Conservation (phyloP, 2,113 vertebrate species). For the Solea solea region DNA sequence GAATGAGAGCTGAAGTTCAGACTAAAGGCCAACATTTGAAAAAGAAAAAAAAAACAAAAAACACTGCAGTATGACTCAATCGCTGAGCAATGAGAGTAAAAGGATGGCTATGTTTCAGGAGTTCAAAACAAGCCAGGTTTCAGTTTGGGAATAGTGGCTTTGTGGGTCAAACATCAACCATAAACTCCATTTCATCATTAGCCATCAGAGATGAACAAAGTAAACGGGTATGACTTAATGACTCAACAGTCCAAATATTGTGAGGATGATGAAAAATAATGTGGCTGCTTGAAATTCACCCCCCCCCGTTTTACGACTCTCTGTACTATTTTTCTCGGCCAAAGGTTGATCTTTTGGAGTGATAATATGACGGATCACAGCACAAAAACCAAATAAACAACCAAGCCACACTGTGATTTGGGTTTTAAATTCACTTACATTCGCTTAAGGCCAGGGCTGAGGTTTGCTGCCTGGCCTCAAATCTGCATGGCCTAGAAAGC, state of each 20-base stretch:
- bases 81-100: constrained; percentile 60
- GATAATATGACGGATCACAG: constrained; percentile 49
- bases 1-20: constrained; percentile 57
- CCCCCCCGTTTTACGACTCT: constrained; percentile 19
- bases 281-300: constrained; percentile 1
- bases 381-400: constrained; percentile 71
- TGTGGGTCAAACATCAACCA: constrained; percentile 29
- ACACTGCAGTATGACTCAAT: constrained; percentile 58
- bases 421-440: constrained; percentile 49
- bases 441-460: constrained; percentile 39
- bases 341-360: constrained; percentile 48
- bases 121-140: constrained; percentile 46
- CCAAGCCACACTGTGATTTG: constrained; percentile 60
- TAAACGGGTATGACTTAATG: constrained; percentile 22
- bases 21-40: constrained; percentile 49
- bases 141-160: constrained; percentile 14
- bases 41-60: constrained; percentile 14
- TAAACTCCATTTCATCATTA: constrained; percentile 33
- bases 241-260: constrained; percentile 47
- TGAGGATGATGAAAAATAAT: constrained; percentile 32
- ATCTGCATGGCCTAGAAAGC: constrained; percentile 47
- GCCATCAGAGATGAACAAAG: constrained; percentile 18
- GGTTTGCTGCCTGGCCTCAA: constrained; percentile 55
- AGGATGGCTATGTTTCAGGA: constrained; percentile 26
- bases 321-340: background rate